Evolutionary conservation across 2,888 invertebrate genomes (phyloP), one percentile per base, ranked within the genome.

Genomic region (Phyto melanocephala): DNA sequence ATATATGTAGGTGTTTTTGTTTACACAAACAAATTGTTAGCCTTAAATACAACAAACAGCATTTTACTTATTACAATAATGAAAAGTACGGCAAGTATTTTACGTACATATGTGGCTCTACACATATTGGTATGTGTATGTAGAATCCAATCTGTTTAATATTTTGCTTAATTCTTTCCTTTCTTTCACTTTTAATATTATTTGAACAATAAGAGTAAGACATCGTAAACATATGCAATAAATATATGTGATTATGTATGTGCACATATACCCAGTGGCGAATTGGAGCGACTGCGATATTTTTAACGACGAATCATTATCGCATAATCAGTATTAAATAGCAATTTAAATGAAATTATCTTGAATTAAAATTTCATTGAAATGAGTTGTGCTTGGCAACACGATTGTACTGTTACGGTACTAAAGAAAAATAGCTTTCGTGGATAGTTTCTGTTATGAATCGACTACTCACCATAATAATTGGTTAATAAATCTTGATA

Each of bases 191-290:
- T 37, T 52, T 20, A 24, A 24, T 24, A 5, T 24, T 10, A 28
- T 56, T 68, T 56, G 11, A 58, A 33, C 58, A 22, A 47, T 70
- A 35, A 45, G 35, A 15, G 45, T 45, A 70, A n/a, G 20, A 13
- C 33, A 7, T 17, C 2, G 45, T 13, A 28, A 15, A 6, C 1
- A 24, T 28, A 4, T 15, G n/a, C 4, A n/a, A n/a, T n/a, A n/a
- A 50, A 24, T 10, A n/a, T n/a, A n/a, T n/a, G 24, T 24, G 6
- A 5, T 22, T n/a, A n/a, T n/a, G n/a, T 0, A 20, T 17, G 8
- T 11, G 17, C 2, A 7, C 47, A 17, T 2, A 47, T 10, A 2
- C 10, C 7, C n/a, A 20, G n/a, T n/a, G n/a, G n/a, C n/a, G n/a
- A n/a, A n/a, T n/a, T n/a, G n/a, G n/a, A n/a, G n/a, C n/a, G n/a